Percentiles rank a stretch among this genome's conserved stretches.
phyloP scores from a whole-genome alignment of 2,113 vertebrate genomes.

The Axis porcinus region DNA sequence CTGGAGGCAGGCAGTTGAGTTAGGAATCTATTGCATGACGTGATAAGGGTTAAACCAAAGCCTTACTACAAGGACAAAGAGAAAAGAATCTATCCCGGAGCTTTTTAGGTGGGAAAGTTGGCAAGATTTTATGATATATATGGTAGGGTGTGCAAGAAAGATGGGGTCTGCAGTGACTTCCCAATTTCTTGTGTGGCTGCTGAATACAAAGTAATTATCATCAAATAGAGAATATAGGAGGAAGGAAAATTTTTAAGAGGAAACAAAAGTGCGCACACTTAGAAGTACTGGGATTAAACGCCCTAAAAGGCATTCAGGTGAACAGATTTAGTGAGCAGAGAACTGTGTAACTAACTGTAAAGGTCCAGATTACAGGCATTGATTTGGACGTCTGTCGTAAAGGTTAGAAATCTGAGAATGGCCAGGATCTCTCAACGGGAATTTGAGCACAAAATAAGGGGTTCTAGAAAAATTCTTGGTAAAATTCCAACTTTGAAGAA shows the following conservation, averaged over 20 bases:
- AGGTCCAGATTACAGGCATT: neutral
- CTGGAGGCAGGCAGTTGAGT: neutral
- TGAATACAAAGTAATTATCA: neutral
- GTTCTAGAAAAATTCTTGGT: neutral
- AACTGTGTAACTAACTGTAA: neutral
- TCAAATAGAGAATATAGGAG: neutral
- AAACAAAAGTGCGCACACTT: neutral
- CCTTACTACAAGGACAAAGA: neutral
- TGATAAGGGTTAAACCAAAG: neutral
- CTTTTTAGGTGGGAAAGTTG: neutral
- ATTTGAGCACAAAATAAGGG: neutral
- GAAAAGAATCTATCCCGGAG: neutral
- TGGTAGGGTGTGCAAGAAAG: neutral
- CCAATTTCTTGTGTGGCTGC: neutral
- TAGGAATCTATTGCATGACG: neutral
- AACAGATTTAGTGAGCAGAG: neutral
- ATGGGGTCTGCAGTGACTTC: neutral
- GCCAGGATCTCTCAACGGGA: neutral
- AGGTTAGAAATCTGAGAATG: neutral
- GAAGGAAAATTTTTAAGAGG: neutral
- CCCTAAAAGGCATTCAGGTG: neutral
- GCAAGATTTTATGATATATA: neutral
- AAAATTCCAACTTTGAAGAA: neutral
- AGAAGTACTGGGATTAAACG: neutral
- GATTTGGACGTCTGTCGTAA: neutral